phyloP scores from a whole-genome alignment of 1,140 invertebrate genomes.

The Drosophila guanche region DNA sequence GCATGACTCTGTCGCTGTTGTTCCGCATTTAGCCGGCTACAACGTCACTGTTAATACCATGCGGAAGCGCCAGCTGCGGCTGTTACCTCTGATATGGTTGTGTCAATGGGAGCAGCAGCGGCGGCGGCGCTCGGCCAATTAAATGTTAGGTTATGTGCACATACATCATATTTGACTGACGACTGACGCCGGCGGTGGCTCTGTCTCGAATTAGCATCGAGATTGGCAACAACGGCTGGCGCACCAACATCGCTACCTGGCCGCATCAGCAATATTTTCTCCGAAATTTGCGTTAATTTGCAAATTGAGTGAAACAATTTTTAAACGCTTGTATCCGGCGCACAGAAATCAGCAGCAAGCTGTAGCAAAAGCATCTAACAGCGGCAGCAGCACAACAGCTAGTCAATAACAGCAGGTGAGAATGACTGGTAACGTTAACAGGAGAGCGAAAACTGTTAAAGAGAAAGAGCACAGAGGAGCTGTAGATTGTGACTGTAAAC shows the following conservation, averaged over 20 bases:
- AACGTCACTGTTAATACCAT: conserved; percentile 64
- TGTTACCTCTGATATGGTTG: conserved; percentile 16
- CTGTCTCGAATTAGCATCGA: too few species aligned
- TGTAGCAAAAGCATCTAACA: neutral
- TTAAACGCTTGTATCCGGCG: conserved; percentile 22
- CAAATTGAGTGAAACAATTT: conserved; percentile 21
- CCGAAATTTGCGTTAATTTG: too few species aligned
- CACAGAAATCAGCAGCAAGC: conserved; percentile 13
- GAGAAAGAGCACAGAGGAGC: too few species aligned
- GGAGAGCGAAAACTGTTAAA: too few species aligned
- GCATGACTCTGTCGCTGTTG: conserved; percentile 1
- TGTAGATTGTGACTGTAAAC: too few species aligned
- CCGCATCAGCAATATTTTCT: conserved; percentile 10
- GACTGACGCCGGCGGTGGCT: too few species aligned
- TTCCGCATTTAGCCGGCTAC: conserved; percentile 34
- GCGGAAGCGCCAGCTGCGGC: conserved; percentile 32
- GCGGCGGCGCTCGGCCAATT: conserved; percentile 39
- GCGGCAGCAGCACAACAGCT: conserved; percentile 1
- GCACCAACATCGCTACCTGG: too few species aligned
- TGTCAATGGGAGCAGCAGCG: conserved; percentile 5
- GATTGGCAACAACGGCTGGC: too few species aligned
- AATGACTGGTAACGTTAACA: neutral
- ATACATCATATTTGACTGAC: too few species aligned
- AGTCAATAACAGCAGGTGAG: neutral
- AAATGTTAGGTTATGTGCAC: conserved; percentile 34